Base-by-base conservation (phyloP, 2,113 vertebrate species). In the Microcebus murinus region DNA sequence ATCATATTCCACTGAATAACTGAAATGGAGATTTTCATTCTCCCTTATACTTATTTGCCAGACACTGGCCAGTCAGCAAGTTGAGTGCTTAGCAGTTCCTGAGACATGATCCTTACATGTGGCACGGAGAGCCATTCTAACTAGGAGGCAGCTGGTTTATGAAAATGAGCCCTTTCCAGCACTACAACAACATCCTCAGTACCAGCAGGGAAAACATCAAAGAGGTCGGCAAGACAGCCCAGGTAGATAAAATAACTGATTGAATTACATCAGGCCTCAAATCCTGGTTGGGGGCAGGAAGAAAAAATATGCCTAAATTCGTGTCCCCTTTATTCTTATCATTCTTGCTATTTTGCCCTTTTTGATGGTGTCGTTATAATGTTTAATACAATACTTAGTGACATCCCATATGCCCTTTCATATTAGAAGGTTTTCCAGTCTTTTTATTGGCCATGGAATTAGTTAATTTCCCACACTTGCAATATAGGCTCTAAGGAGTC, bases 221-320 rank as follows among this genome's bases (percentile, higher is more conserved):
- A 74, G 14, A 67, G 59, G 52, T 0, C 0, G 0, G 8, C 9
- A 39, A n/a, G 4, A 6, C 12, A 34, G n/a, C 12, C n/a, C 36
- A 29, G 17, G 3, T 12, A 14, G 50, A 65, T 61, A 25, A 76
- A 34, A 25, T 34, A 55, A 45, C 29, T 3, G 2, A 3, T 6
- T 48, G 59, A 21, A 63, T 63, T 14, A 45, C 5, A 55, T 10
- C 10, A 81, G 84, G 8, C 57, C 80, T 85, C 57, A 85, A 85
- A 50, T 68, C 42, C 42, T 81, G 42, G 14, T 9, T 13, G 8
- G n/a, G 1, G 15, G 8, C n/a, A n/a, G 29, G 29, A 48, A 15
- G 48, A 55, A 11, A 76, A 14, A n/a, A n/a, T 79, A 73, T 29
- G 17, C 57, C 42, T 48, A 71, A 48, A 73, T 14, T 34, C 25